Evolutionary conservation across 2,797 vertebrate genomes (phyloP).

Genomic region (Xenops minutus): DNA sequence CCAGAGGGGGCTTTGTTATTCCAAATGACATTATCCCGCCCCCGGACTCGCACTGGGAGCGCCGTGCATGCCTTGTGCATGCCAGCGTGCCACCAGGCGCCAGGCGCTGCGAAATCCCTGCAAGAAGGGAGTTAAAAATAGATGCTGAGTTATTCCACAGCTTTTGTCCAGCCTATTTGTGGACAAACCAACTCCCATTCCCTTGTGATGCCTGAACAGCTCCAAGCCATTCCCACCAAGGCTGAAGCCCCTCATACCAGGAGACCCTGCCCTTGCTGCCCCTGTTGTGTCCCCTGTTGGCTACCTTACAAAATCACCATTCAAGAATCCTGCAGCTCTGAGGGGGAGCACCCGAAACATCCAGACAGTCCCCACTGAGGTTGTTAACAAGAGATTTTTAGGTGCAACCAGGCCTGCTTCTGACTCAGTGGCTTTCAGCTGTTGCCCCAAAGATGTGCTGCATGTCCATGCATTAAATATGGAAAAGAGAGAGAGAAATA

Average conservation of each 20-base stretch:
- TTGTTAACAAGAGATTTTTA: neutral
- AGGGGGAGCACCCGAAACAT: neutral
- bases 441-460: neutral
- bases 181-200: neutral
- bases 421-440: neutral
- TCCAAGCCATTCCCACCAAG: neutral
- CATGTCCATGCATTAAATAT: neutral
- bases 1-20: fast-evolving
- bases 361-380: fast-evolving
- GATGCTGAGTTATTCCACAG: neutral
- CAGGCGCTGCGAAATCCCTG: neutral
- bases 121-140: neutral
- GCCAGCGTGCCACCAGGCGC: fast-evolving
- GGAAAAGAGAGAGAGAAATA: neutral
- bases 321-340: neutral
- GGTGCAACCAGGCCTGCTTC: neutral
- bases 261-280: neutral
- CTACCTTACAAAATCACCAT: neutral
- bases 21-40: neutral
- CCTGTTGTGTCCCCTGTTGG: neutral
- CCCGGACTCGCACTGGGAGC: fast-evolving
- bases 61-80: fast-evolving
- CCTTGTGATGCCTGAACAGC: neutral
- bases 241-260: fast-evolving
- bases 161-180: neutral